A percentile compares a stretch with the other conserved stretches of the same genome.
These are phyloP conservation scores for Druon quercuslanigerum DNA, from an alignment of 1,140 invertebrate species.

Conservation along the genomic window DNA sequence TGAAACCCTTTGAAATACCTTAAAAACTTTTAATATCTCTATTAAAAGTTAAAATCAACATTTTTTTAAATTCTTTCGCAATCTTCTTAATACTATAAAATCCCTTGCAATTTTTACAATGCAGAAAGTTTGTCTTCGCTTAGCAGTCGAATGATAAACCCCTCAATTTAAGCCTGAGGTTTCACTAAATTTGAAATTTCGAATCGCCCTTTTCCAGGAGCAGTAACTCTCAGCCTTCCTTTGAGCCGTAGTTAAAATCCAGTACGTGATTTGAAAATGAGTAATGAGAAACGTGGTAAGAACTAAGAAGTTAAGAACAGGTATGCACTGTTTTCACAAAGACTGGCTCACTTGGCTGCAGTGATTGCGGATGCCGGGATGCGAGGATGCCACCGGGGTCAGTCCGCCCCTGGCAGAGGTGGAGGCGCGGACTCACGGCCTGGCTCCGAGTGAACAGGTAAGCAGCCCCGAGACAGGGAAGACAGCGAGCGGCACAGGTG, in stretches of 20 bases:
- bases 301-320: background rate
- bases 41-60: too few species aligned
- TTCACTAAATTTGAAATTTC: too few species aligned
- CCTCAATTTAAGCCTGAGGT: too few species aligned
- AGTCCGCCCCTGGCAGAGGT: slow-evolving; percentile 4
- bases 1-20: too few species aligned
- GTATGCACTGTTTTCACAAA: slow-evolving; percentile 13
- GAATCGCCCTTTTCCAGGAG: background rate
- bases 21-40: too few species aligned
- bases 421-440: slow-evolving; percentile 47
- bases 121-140: too few species aligned
- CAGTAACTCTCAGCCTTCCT: background rate
- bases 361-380: slow-evolving; percentile 1
- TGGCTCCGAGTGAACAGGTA: slow-evolving; percentile 54
- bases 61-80: too few species aligned
- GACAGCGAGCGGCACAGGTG: slow-evolving; percentile 67
- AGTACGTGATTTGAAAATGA: slow-evolving; percentile 8
- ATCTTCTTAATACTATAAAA: too few species aligned
- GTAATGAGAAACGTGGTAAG: slow-evolving; percentile 13
- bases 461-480: slow-evolving; percentile 59
- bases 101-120: too few species aligned
- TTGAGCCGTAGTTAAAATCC: background rate
- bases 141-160: too few species aligned
- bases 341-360: background rate
- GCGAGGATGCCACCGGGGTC: background rate